A percentile compares a stretch with the other conserved stretches of the same genome.
Conservation (phyloP, 2,113 vertebrate genomes). For the Danionella cerebrum region DNA sequence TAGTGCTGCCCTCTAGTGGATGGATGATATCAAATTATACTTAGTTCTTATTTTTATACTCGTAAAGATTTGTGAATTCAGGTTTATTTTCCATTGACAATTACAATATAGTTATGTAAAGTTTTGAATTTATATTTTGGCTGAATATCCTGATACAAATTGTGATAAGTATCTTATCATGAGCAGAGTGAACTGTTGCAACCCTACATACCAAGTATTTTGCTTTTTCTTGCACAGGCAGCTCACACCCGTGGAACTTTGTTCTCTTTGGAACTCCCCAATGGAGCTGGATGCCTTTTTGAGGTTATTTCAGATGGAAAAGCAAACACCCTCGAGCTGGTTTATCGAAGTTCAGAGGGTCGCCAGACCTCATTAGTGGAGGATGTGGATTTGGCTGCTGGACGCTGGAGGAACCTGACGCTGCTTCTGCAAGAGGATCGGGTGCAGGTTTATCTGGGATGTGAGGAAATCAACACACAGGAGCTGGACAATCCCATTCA, state of each 20-base stretch:
- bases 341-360: conserved; percentile 70
- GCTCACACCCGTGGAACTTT: conserved; percentile 79
- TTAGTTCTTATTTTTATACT: too few relatives aligned
- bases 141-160: too few relatives aligned
- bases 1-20: too few relatives aligned
- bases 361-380: conserved; percentile 84
- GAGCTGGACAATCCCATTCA: conserved; percentile 87
- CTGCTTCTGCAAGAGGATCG: conserved; percentile 90
- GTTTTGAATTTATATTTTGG: too few relatives aligned
- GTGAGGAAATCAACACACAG: conserved; percentile 81
- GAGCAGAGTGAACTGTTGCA: too few relatives aligned
- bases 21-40: too few relatives aligned
- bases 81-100: too few relatives aligned
- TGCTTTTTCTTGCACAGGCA: too few relatives aligned
- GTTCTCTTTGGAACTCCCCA: conserved; percentile 78
- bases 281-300: conserved; percentile 80
- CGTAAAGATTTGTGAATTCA: too few relatives aligned
- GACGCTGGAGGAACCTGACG: conserved; percentile 92
- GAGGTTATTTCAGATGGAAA: conserved; percentile 89
- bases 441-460: conserved; percentile 75
- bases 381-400: conserved; percentile 77
- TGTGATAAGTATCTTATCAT: too few relatives aligned
- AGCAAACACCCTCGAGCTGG: conserved; percentile 84
- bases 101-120: too few relatives aligned
- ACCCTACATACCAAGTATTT: too few relatives aligned